Evolutionary conservation across 2,888 invertebrate species (phyloP).

Genomic region (Agrotis puta): DNA sequence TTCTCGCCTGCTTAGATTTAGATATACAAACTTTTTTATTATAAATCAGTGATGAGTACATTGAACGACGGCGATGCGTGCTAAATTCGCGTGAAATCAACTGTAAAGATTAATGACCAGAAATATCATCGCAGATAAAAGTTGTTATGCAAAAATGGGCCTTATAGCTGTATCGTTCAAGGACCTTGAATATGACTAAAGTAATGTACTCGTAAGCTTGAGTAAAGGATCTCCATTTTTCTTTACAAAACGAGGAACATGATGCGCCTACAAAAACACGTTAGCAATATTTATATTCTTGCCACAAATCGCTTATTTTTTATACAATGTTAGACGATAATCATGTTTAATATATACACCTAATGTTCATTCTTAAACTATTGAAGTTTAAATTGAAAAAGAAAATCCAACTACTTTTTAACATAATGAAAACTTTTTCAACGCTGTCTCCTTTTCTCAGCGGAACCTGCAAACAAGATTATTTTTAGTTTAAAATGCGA

Average conservation of each 20-base stretch:
- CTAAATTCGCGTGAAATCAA: conserved; percentile 31
- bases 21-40: conserved; percentile 18
- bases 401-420: neutral
- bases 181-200: neutral
- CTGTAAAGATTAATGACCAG: conserved; percentile 43
- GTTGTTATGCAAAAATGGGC: neutral
- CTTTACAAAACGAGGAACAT: neutral
- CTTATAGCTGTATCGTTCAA: conserved; percentile 17
- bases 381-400: neutral
- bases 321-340: neutral
- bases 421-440: neutral
- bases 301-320: neutral
- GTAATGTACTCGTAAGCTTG: neutral
- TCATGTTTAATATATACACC: neutral
- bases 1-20: conserved; percentile 10
- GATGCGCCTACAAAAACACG: neutral
- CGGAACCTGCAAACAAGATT: neutral
- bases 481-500: too few relatives aligned
- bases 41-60: conserved; percentile 15
- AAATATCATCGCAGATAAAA: conserved; percentile 8
- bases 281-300: conserved; percentile 11
- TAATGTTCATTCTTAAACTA: neutral
- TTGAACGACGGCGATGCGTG: conserved; percentile 19
- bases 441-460: too few relatives aligned
- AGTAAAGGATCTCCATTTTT: too few relatives aligned